A percentile compares a stretch with the other conserved stretches of the same genome.
phyloP scores from a whole-genome alignment of 2,113 vertebrate genomes.

The Spilogale gracilis region DNA sequence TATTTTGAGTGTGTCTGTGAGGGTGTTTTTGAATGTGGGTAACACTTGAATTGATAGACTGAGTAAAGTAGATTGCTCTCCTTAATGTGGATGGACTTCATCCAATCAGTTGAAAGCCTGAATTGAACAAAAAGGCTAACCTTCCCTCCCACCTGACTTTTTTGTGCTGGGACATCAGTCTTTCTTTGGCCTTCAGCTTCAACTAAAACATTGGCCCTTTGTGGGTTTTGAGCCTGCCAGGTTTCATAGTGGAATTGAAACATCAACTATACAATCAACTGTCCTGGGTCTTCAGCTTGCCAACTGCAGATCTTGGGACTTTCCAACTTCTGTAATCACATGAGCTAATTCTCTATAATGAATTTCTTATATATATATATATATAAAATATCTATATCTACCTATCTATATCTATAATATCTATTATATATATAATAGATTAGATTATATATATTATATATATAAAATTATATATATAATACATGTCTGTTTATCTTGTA shows the following conservation, averaged over 20 bases:
- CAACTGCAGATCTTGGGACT: background rate
- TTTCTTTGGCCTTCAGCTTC: background rate
- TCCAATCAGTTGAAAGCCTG: background rate
- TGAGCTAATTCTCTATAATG: background rate
- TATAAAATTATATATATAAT: no score
- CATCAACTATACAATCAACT: background rate
- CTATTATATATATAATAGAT: no score
- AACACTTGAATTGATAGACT: background rate
- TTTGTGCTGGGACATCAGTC: background rate
- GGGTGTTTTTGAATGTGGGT: background rate
- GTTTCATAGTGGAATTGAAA: background rate
- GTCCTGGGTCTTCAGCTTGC: background rate
- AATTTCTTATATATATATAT: background rate
- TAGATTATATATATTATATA: no score
- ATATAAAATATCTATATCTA: no score
- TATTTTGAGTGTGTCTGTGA: background rate
- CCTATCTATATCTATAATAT: no score
- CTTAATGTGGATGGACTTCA: accelerated
- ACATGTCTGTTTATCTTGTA: background rate
- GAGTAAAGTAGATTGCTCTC: background rate
- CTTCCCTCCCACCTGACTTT: background rate
- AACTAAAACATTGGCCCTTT: background rate
- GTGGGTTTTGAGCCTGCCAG: background rate
- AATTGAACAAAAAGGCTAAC: background rate
- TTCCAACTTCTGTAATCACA: background rate